Conservation (phyloP, 2,113 vertebrate genomes). For the western clawed frog (Xenopus tropicalis) region UCB_Xtro_10.0 CM004451.2:50080001-50080500, state of each 20-base stretch:
- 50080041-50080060: no score
- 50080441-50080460: conserved; percentile 62
- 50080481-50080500: conserved; percentile 69
- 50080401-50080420: conserved; percentile 42
- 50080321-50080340: conserved; percentile 8
- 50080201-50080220: conserved; percentile 39
- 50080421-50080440: conserved; percentile 49
- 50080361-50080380: conserved; percentile 51
- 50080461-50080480: conserved; percentile 60
- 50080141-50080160: background rate
- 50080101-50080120: background rate
- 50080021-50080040: background rate
- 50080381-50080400: conserved; percentile 52
- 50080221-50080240: conserved; percentile 10
- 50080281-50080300: no score
- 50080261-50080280: background rate
- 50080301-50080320: background rate
- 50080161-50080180: background rate
- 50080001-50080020: background rate
- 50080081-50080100: background rate
- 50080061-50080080: no score
- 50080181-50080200: background rate
- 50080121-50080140: background rate
- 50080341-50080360: conserved; percentile 55
- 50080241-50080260: background rate